Base-by-base conservation (phyloP, 2,888 invertebrate species). In the Polyommatus iphigenia region DNA sequence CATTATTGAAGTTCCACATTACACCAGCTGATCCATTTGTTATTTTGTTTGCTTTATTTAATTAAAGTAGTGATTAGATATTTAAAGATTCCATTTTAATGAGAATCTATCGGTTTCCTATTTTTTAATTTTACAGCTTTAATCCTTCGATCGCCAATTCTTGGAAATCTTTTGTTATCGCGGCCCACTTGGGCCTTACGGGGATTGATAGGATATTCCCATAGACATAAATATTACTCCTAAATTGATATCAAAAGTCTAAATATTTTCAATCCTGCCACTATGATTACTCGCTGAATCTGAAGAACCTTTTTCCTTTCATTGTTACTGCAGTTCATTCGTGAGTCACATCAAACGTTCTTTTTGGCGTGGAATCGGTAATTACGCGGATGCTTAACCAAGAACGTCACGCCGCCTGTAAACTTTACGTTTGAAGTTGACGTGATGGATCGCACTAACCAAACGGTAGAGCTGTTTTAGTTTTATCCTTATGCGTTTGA, bases 291-390 rank as follows among this genome's bases (percentile, higher is more conserved):
- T 62, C 13, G 24, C 13, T 67, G 15, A 67, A 32, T 2, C 15
- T 15, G 15, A 67, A 29, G 29, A 67, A 67, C 15, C 13, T 29
- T 67, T 67, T 67, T 67, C 29, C 67, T 29, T 67, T 6, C 29
- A 15, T 67, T 67, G 67, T 67, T 32, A 32, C 62, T 67, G 62
- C 67, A 67, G 67, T 67, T 73, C 41, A 46, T 73, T 73, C 41
- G 41, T 73, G 41, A 20, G 73, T 73, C 41, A 41, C 20, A 77
- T 82, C 82, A 80, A 83, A 83, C 85, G 83, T 83, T 84, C 80
- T 81, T 83, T 85, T 84, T 71, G 79, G 82, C 89, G 87, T 90
- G 85, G 85, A 89, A 91, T 91, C 83, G 86, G 83, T 90, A 90
- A 91, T 90, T 85, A 87, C 86, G 81, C 81, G 80, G 83, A 83